A percentile compares a stretch with the other conserved stretches of the same genome.
Evolutionary conservation across 92 coral and sea anemone genomes (phyloP).

Genomic region (Epizoanthus illoricatus): DNA sequence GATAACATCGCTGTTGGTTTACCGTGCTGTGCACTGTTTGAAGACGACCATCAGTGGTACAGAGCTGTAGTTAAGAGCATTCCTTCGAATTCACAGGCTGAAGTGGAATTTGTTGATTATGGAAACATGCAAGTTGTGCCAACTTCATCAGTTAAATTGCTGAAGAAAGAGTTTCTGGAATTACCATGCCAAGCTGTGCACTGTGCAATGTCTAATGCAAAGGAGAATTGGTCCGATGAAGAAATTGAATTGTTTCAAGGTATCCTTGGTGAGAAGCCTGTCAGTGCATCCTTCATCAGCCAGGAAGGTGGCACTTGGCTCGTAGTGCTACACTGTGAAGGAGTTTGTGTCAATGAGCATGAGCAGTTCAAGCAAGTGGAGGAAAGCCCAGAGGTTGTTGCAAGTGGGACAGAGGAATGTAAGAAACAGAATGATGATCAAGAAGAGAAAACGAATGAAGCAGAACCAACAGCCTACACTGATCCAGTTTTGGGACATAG

Average conservation of each 20-base stretch:
- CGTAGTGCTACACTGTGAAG: constrained; percentile 67
- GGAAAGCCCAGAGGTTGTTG: background rate
- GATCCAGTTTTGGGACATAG: constrained; percentile 40
- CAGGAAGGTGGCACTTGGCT: constrained; percentile 66
- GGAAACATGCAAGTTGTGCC: constrained; percentile 74
- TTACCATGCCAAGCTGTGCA: constrained; percentile 71
- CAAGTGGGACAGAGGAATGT: constrained; percentile 36
- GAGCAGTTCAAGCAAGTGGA: background rate
- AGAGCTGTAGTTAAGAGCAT: constrained; percentile 69
- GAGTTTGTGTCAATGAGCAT: constrained; percentile 37
- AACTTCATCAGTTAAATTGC: constrained; percentile 48
- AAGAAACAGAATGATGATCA: background rate
- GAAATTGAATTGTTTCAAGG: constrained; percentile 61
- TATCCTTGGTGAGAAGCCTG: constrained; percentile 61
- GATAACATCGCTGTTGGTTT: constrained; percentile 47
- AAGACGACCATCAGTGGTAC: constrained; percentile 80
- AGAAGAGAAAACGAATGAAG: background rate
- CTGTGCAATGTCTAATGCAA: constrained; percentile 64
- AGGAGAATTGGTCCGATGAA: constrained; percentile 59
- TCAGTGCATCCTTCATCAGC: constrained; percentile 68
- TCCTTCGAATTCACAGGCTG: constrained; percentile 49
- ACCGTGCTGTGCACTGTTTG: constrained; percentile 73
- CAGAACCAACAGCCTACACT: constrained; percentile 40
- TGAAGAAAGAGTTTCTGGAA: constrained; percentile 54
- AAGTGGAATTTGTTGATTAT: constrained; percentile 85